These are phyloP conservation scores for Myotis pilosus DNA, from an alignment of 2,797 vertebrate species.

Conservation along the genomic window DNA sequence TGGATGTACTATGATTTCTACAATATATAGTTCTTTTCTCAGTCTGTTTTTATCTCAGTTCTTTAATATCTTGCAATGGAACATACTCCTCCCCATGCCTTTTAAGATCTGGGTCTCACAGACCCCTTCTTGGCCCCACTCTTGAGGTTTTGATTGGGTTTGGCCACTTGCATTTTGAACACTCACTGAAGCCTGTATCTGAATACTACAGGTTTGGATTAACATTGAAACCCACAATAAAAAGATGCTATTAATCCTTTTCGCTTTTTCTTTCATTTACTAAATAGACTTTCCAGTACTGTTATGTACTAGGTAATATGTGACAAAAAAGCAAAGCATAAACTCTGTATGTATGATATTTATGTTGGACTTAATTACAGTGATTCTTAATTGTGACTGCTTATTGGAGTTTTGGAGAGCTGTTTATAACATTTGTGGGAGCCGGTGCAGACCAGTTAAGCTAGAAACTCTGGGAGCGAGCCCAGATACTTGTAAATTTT, in stretches of 20 bases:
- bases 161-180: background rate
- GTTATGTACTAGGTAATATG: background rate
- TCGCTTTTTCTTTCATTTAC: slow-evolving; percentile 13
- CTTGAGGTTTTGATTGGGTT: background rate
- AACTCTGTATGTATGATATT: slow-evolving; percentile 8
- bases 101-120: background rate
- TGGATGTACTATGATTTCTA: background rate
- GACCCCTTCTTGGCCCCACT: background rate
- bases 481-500: background rate
- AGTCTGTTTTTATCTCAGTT: background rate
- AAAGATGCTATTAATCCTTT: background rate
- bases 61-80: background rate
- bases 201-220: background rate
- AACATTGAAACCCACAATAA: background rate
- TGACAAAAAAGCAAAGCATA: background rate
- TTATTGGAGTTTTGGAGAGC: background rate
- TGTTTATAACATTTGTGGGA: background rate
- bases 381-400: slow-evolving; percentile 41
- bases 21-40: background rate
- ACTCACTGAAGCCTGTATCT: background rate
- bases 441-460: background rate
- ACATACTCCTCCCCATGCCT: background rate
- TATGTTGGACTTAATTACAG: slow-evolving; percentile 9
- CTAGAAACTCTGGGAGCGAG: background rate
- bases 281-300: background rate